Evolutionary conservation across 1,140 invertebrate genomes (phyloP), one percentile per base, ranked within the genome.

Genomic region (Acarapis woodi): DNA sequence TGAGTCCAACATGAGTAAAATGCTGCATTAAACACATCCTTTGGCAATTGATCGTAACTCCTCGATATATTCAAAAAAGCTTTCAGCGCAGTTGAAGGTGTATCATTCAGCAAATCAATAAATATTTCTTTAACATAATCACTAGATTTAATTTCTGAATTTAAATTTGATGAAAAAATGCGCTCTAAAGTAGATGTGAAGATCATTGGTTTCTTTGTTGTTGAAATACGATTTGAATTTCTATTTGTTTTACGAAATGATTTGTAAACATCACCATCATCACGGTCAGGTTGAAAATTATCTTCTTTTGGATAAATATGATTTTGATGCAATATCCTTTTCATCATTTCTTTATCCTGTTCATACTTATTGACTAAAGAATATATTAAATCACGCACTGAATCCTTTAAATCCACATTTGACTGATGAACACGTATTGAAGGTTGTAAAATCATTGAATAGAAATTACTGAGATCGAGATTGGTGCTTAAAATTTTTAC

Each of bases 1-100:
- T 97, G 83, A 0, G 82, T 82, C 93, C 93, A 99, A 52, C 88
- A 94, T 1, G 85, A 93, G 2, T 97, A 80, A 57, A 99, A 99
- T 0, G 90, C 83, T 1, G 88, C 87, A 56, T 99, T 97, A 50
- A 99, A 97, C 16, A 99, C 57, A 51, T 97, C 88, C 23, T 82
- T 64, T 23, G 88, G 69, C 4, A 97, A 58, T 47, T 88, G 80
- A 4, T 78, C 74, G 56, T 96, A 88, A 5, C 77, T 76, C 53
- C 93, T 79, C 2, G 87, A 87, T 9, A 97, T 58, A 16, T 76
- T 71, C 53, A 76, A 71, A 51, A 85, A 94, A 1, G 87, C 63
- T 48, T 73, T 63, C 4, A 97, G 57, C 1, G 85, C 79, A 14
- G 83, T 78, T 14, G 83, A 88, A 4, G 85, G 82, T 0, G 85